Conservation (phyloP, 2,113 vertebrate genomes). For the Catharus bicknelli region DNA sequence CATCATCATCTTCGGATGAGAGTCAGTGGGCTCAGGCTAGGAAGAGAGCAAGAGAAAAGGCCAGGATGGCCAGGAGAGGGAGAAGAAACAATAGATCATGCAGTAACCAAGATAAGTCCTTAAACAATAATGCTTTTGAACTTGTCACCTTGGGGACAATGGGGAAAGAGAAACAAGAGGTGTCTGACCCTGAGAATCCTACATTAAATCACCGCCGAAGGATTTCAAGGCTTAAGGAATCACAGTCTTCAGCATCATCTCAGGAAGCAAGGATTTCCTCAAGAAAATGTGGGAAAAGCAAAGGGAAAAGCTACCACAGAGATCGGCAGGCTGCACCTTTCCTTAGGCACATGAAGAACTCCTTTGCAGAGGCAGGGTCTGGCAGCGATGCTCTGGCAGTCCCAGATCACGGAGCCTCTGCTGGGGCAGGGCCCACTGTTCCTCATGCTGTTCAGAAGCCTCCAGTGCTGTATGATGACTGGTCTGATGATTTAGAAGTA, state of each 20-base stretch:
- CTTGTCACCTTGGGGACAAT: constrained; percentile 72
- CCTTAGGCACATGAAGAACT: constrained; percentile 63
- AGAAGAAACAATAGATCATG: constrained; percentile 69
- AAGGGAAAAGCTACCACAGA: constrained; percentile 6
- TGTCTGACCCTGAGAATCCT: constrained; percentile 11
- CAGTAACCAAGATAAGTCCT: constrained; percentile 46
- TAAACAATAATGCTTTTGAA: constrained; percentile 64
- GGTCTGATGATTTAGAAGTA: constrained; percentile 80
- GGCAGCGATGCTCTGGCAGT: constrained; percentile 68
- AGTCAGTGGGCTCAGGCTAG: constrained; percentile 79
- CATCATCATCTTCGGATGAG: constrained; percentile 82
- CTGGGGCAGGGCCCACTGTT: constrained; percentile 3
- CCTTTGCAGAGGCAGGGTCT: constrained; percentile 73
- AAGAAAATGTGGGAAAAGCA: constrained; percentile 44
- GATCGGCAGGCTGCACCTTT: constrained; percentile 43
- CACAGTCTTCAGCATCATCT: constrained; percentile 44
- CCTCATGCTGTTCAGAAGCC: constrained; percentile 40
- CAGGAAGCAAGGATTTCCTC: constrained; percentile 49
- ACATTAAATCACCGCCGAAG: constrained; percentile 59
- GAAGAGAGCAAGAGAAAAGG: constrained; percentile 84
- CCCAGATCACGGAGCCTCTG: neutral
- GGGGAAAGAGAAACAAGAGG: constrained; percentile 55
- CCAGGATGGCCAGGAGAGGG: constrained; percentile 70
- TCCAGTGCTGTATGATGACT: constrained; percentile 72
- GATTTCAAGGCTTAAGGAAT: constrained; percentile 48